Base-by-base conservation (phyloP, 2,113 vertebrate genomes). In the Nettapus auritus region DNA sequence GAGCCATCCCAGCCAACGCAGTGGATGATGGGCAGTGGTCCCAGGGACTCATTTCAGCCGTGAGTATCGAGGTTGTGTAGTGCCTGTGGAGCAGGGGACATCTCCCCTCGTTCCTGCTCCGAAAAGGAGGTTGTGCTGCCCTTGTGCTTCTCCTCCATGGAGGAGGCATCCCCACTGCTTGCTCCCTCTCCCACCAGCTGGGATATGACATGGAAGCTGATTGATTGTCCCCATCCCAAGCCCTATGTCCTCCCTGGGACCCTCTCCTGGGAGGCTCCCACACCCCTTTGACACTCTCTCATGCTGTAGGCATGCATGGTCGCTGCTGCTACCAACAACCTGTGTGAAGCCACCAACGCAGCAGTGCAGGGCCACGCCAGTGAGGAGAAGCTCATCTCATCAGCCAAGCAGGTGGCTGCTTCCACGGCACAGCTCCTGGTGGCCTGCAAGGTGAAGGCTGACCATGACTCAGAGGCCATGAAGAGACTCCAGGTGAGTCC, bases 11-110 rank as follows among this genome's bases (percentile, higher is more conserved):
- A 38, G 99, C 99, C 93, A 99, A 99, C 0, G 99, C 99, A 5
- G 98, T 99, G 89, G 99, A 99, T 71, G 99, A 99, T 46, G 99
- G 99, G 16, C 99, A 99, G 97, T 99, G 99, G 99, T 99, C 99
- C 92, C 99, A 99, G 95, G 99, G 99, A 38, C 99, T 99, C 64
- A 99, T 99, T 97, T 99, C 99, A 89, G 99, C 99, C 0, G 99
- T 99, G 97, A 99, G 99, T 99, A 69, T 86, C 36, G 57, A 63
- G 28, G 23, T n/a, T 14, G 4, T 22, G 21, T 25, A 25, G 46
- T 66, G 18, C 29, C 36, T 28, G 19, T n/a, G 63, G 28, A 15
- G 42, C 5, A 26, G 31, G 17, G 6, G 22, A 50, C 14, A 19
- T 21, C 40, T n/a, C 44, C 38, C 73, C 6, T 52, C 59, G 22